Evolutionary conservation across 2,797 vertebrate species (phyloP), one percentile per base, ranked within the genome.

Genomic region (Salarias fasciatus): DNA sequence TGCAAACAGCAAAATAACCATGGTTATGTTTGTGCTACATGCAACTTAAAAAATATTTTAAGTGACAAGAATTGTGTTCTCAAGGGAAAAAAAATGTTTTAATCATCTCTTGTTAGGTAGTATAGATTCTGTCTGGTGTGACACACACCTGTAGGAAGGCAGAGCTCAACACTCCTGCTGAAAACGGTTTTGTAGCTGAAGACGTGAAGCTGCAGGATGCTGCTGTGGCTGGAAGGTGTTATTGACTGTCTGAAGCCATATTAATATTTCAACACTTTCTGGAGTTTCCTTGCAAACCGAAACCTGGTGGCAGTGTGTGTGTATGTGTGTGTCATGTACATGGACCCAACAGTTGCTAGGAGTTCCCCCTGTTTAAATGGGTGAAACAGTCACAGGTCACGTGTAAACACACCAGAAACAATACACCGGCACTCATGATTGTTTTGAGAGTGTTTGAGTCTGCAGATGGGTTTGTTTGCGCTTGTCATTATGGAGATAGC

Each of bases 361-460:
- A 67, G 15, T 38, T 28, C 48, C 53, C 8, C 12, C 1, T 13
- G 6, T 46, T 74, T 53, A 28, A 40, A 30, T 56, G 45, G 24
- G 35, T 48, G 35, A 69, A 51, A 46, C 47, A 10, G 11, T 72
- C 38, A 69, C 9, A 47, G 30, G 57, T 18, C 37, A 45, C 42
- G 36, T 38, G 65, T 65, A 63, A 86, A 78, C 63, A 73, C 45
- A 54, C 48, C n/a, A 46, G 70, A 71, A 73, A 84, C 75, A 77
- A 61, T 36, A 55, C 63, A 61, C 43, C 51, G 0, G 5, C 43
- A 5, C 30, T 13, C 41, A 5, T 24, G 30, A 43, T 51, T 54
- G 48, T 52, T 42, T 5, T 13, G 18, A 60, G 68, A 45, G 13
- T 6, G 1, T 40, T 40, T 41, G 37, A 53, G 48, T 62, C 48